Percentiles rank a stretch among this genome's conserved stretches.
phyloP scores from a whole-genome alignment of 2,797 vertebrate genomes.

The Sardinella longiceps region DNA sequence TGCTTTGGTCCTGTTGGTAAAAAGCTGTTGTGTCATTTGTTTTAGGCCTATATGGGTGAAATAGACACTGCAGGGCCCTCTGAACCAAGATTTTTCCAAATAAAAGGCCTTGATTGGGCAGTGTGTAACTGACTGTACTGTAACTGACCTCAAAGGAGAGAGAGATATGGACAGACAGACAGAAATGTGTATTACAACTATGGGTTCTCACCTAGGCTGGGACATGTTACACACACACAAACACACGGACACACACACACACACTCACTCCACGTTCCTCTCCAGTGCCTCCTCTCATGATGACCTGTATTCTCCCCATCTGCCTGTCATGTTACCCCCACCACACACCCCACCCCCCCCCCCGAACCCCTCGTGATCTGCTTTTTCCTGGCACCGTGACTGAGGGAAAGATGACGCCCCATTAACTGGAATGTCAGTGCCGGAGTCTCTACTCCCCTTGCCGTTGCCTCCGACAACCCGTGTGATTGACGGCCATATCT shows the following conservation, averaged over 20 bases:
- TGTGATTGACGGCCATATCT: constrained; percentile 58
- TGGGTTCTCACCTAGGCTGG: no score
- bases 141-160: neutral
- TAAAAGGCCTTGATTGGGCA: neutral
- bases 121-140: neutral
- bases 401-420: constrained; percentile 43
- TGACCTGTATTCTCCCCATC: constrained; percentile 31
- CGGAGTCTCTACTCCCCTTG: constrained; percentile 43
- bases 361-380: constrained; percentile 18
- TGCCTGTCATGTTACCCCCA: constrained; percentile 49
- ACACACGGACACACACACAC: neutral
- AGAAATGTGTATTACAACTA: neutral
- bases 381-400: constrained; percentile 35
- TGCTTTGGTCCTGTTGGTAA: neutral
- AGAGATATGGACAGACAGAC: neutral
- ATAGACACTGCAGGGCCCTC: neutral
- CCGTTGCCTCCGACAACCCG: constrained; percentile 51
- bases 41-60: neutral
- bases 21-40: neutral
- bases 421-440: constrained; percentile 66
- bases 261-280: neutral
- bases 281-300: neutral
- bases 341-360: neutral
- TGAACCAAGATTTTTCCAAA: neutral
- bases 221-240: neutral